Evolutionary conservation across 2,888 invertebrate genomes (phyloP).

Genomic region (Dynastes maya): DNA sequence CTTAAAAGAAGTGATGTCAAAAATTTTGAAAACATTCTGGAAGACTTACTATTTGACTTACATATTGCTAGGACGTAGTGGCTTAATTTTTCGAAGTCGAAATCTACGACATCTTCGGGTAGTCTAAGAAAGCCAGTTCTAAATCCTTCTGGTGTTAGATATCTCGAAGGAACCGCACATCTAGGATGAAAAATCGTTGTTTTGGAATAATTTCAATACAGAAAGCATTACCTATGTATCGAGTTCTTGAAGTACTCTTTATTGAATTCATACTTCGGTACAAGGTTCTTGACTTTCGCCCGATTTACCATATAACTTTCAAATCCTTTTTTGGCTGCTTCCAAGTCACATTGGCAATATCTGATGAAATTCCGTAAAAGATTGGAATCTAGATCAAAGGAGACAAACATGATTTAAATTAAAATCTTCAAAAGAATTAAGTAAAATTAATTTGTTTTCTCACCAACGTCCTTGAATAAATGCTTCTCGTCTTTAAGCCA

Average conservation of each 20-base stretch:
- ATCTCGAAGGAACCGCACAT: background rate
- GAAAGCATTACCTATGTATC: background rate
- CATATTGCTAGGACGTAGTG: background rate
- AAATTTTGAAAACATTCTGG: too few species aligned
- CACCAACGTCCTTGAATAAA: slow-evolving; percentile 15
- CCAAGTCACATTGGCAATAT: slow-evolving; percentile 78
- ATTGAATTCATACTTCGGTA: background rate
- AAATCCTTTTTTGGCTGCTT: slow-evolving; percentile 77
- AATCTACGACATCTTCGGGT: background rate
- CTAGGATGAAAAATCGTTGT: background rate
- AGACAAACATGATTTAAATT: slow-evolving; percentile 69
- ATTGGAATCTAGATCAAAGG: too few species aligned
- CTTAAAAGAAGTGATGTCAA: too few species aligned
- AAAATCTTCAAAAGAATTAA: too few species aligned
- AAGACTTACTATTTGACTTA: background rate
- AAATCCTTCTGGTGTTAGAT: background rate
- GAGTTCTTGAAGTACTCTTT: background rate
- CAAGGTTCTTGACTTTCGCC: slow-evolving; percentile 67
- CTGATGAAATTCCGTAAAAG: slow-evolving; percentile 73
- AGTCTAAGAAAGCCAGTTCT: background rate
- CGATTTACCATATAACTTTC: slow-evolving; percentile 77
- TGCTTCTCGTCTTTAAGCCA: slow-evolving; percentile 15
- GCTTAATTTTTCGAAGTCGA: background rate
- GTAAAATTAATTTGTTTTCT: slow-evolving; percentile 50
- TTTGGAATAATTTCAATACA: background rate